Evolutionary conservation across 2,113 vertebrate genomes (phyloP).

Genomic region (Oreochromis spilurus): DNA sequence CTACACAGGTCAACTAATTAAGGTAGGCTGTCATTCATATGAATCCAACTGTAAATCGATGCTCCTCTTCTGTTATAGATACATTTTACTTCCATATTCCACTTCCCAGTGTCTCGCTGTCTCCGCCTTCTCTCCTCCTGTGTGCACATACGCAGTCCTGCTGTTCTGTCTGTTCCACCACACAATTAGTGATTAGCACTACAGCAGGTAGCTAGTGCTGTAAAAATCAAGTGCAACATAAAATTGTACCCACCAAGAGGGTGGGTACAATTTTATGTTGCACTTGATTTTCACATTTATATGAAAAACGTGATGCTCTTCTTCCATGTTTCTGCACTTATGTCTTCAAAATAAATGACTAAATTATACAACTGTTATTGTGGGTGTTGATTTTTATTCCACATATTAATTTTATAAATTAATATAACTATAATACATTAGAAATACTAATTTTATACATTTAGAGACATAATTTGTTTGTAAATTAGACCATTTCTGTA

Average conservation of each 20-base stretch:
- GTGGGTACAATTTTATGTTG: too few relatives aligned
- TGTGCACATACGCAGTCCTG: background rate
- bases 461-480: background rate
- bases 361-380: background rate
- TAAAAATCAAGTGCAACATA: background rate
- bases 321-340: background rate
- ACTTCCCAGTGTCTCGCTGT: background rate
- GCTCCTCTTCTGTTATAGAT: background rate
- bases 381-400: background rate
- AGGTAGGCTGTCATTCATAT: background rate
- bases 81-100: background rate
- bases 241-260: background rate
- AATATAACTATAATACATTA: background rate
- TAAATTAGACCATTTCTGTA: background rate
- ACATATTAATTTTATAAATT: background rate
- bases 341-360: background rate
- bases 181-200: background rate
- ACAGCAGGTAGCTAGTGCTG: background rate
- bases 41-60: background rate
- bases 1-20: background rate
- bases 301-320: background rate
- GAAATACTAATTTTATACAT: background rate
- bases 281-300: too few relatives aligned
- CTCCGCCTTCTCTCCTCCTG: background rate
- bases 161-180: background rate